phyloP scores from a whole-genome alignment of 2,797 vertebrate genomes.

The Phaenicophaeus curvirostris region DNA sequence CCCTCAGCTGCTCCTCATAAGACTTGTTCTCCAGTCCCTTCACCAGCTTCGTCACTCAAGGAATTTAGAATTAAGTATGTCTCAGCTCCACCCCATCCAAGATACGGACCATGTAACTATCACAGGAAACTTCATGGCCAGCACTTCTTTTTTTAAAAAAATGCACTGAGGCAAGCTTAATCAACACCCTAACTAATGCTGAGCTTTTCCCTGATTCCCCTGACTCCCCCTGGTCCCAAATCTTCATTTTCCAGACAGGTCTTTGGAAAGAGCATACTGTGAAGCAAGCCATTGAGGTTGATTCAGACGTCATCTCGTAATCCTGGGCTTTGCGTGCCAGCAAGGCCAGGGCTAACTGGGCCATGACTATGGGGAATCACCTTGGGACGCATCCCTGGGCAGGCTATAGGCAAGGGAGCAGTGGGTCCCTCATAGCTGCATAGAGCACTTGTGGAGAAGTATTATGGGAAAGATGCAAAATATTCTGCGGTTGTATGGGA shows the following conservation, averaged over 20 bases:
- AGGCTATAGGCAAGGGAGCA: not conserved
- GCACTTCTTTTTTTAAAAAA: not conserved
- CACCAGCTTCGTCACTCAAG: too few species aligned
- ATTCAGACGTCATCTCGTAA: not conserved
- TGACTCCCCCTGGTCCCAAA: not conserved
- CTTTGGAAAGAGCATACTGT: not conserved
- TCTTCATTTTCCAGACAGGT: not conserved
- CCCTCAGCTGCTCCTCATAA: too few species aligned
- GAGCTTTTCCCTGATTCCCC: not conserved
- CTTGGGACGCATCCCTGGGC: not conserved
- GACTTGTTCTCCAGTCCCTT: too few species aligned
- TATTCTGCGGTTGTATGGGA: not conserved
- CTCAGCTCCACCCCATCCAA: not conserved
- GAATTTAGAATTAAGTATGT: not conserved
- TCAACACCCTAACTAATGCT: not conserved
- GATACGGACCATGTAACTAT: not conserved
- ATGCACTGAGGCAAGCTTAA: not conserved
- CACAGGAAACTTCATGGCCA: not conserved
- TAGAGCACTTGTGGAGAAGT: not conserved
- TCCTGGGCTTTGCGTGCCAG: not conserved
- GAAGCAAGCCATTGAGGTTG: not conserved
- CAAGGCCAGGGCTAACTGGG: rapidly evolving
- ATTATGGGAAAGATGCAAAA: not conserved
- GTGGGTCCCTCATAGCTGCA: not conserved
- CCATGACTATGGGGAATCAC: rapidly evolving